phyloP scores from a whole-genome alignment of 2,797 vertebrate genomes.

The Acanthiza pusilla region DNA sequence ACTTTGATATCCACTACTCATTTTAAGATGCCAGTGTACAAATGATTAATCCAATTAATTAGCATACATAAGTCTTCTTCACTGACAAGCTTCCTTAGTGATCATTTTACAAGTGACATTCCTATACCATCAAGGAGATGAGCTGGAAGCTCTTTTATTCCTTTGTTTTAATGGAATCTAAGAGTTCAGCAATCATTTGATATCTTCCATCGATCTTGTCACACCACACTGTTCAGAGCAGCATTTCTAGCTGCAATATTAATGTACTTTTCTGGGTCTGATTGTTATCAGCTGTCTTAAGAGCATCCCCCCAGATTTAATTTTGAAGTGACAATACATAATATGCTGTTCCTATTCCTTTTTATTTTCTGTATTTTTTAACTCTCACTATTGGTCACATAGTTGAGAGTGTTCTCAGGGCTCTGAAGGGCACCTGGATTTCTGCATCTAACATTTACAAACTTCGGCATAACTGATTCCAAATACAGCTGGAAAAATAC shows the following conservation, averaged over 20 bases:
- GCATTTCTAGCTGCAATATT: neutral
- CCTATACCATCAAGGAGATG: neutral
- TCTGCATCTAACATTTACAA: neutral
- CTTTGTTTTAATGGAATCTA: neutral
- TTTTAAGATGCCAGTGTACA: neutral
- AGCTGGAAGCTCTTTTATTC: neutral
- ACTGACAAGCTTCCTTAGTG: slow-evolving; percentile 3
- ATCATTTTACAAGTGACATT: neutral
- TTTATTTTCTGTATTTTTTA: neutral
- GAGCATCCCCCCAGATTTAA: neutral
- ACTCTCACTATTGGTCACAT: neutral
- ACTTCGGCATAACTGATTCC: neutral
- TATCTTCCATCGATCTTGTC: neutral
- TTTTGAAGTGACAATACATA: neutral
- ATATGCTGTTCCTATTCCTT: neutral
- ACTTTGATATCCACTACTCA: neutral
- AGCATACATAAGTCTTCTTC: neutral
- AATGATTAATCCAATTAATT: slow-evolving; percentile 8
- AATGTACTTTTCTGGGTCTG: neutral
- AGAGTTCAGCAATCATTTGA: neutral
- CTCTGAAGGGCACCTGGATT: neutral
- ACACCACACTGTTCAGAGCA: neutral
- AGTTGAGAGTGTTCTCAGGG: neutral
- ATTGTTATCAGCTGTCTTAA: neutral
- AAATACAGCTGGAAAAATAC: neutral